Base-by-base conservation (phyloP, 2,797 vertebrate genomes). In the Lateolabrax maculatus region DNA sequence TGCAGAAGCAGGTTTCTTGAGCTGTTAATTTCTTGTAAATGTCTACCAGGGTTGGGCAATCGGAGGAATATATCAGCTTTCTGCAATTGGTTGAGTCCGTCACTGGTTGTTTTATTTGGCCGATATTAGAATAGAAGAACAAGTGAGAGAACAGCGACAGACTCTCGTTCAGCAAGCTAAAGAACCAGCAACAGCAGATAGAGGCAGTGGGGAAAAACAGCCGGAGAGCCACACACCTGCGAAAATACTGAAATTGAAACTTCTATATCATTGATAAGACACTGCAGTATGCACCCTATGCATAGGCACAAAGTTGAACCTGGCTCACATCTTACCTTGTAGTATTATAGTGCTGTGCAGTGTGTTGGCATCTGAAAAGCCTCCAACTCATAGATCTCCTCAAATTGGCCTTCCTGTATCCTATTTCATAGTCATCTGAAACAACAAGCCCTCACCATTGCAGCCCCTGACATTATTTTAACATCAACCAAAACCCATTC, bases 1-100 rank as follows among this genome's bases (percentile, higher is more conserved):
- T 44, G 36, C 23, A 39, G 41, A 23, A 65, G 44, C 36, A 52
- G 36, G 41, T 65, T 69, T 46, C 36, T 71, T 51, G 23, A 43
- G 21, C 44, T 18, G 12, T 55, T 18, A 51, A 55, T 56, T 36
- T 51, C 19, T 57, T 29, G 8, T 15, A 6, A 56, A n/a, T n/a
- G n/a, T n/a, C n/a, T n/a, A n/a, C n/a, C n/a, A n/a, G n/a, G n/a
- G n/a, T n/a, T n/a, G n/a, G n/a, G n/a, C n/a, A n/a, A n/a, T n/a
- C n/a, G n/a, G n/a, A n/a, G n/a, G n/a, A n/a, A n/a, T n/a, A n/a
- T n/a, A n/a, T n/a, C n/a, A n/a, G n/a, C n/a, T n/a, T n/a, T n/a
- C n/a, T n/a, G n/a, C n/a, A n/a, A n/a, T n/a, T n/a, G n/a, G n/a
- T n/a, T n/a, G n/a, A n/a, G n/a, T n/a, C n/a, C n/a, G n/a, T n/a